Percentiles rank a stretch among this genome's conserved stretches.
Conservation (phyloP, 1,140 invertebrate species). For the Akabosia matsudoensis region DNA sequence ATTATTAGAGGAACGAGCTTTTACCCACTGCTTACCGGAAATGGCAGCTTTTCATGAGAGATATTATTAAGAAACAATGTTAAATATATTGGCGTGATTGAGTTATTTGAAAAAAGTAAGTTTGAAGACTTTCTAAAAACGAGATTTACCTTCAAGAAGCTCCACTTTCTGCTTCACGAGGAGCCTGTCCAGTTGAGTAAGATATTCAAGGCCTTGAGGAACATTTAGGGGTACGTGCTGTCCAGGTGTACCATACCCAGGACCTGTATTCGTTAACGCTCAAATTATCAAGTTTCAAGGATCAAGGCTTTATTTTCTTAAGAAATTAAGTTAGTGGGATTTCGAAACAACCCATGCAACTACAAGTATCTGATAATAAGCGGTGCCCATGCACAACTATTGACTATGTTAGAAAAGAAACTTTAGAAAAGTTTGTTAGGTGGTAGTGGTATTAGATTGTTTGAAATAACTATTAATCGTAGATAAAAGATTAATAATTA, state of each 20-base stretch:
- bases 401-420: too few relatives aligned
- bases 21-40: not conserved
- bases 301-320: not conserved
- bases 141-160: conserved; percentile 66
- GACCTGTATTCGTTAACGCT: too few relatives aligned
- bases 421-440: too few relatives aligned
- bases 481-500: too few relatives aligned
- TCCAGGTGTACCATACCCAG: not conserved
- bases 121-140: not conserved
- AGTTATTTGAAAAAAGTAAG: not conserved
- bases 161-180: conserved; percentile 85
- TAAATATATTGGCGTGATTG: conserved; percentile 43
- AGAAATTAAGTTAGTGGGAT: not conserved
- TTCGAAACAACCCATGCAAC: not conserved
- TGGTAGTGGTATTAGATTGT: too few relatives aligned
- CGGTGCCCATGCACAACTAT: too few relatives aligned
- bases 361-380: too few relatives aligned
- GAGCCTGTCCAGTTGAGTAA: conserved; percentile 83
- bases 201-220: conserved; percentile 88
- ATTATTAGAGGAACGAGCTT: too few relatives aligned
- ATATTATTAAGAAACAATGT: too few relatives aligned
- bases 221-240: conserved; percentile 58
- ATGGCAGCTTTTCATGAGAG: not conserved
- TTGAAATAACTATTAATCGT: too few relatives aligned
- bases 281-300: too few relatives aligned